phyloP scores from a whole-genome alignment of 2,113 vertebrate genomes.

The Xiphophorus couchianus region DNA sequence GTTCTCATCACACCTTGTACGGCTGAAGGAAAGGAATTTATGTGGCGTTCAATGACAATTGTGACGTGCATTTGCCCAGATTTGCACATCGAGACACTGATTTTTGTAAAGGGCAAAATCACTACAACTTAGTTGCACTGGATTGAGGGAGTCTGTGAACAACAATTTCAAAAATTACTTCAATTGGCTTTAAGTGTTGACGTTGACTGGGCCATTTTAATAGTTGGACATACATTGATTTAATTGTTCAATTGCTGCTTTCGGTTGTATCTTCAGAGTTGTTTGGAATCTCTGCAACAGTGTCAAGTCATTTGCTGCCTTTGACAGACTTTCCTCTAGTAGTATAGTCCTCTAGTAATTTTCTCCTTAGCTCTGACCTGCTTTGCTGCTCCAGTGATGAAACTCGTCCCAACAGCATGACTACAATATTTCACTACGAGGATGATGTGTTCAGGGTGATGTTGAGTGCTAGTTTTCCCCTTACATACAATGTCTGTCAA shows the following conservation, averaged over 20 bases:
- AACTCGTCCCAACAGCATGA: neutral
- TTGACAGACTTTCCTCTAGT: too few relatives aligned
- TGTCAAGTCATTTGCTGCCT: neutral
- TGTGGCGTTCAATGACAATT: neutral
- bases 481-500: too few relatives aligned
- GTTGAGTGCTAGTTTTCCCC: too few relatives aligned
- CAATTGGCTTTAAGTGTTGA: neutral
- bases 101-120: neutral
- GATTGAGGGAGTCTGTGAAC: neutral
- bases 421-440: neutral
- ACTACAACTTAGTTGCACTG: neutral
- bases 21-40: too few relatives aligned
- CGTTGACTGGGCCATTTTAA: neutral
- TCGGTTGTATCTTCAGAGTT: neutral
- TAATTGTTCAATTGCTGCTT: neutral
- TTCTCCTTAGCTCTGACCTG: neutral
- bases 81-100: too few relatives aligned
- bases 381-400: neutral
- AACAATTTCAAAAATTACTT: neutral
- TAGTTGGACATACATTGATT: neutral
- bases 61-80: too few relatives aligned
- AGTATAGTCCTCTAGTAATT: neutral
- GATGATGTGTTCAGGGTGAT: too few relatives aligned
- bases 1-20: slow-evolving; percentile 11
- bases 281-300: neutral